Conservation (phyloP, 2,113 vertebrate species). For the Monarcha castaneiventris region DNA sequence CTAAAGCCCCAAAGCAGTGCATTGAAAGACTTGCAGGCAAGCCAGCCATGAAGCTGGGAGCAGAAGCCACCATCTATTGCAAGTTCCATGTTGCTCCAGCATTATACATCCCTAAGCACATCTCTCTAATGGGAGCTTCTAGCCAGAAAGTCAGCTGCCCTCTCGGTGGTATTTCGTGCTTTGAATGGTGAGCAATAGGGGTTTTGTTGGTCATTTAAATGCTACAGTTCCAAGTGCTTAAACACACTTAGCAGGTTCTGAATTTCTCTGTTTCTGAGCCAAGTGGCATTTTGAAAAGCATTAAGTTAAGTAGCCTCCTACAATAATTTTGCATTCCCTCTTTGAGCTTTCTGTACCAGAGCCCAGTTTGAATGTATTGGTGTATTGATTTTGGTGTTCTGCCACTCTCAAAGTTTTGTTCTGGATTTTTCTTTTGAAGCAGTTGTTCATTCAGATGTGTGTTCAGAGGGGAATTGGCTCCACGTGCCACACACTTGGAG, state of each 20-base stretch:
- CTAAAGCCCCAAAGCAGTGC: neutral
- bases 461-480: neutral
- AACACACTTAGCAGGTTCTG: conserved; percentile 20
- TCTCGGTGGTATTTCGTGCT: neutral
- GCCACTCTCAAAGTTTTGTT: conserved; percentile 28
- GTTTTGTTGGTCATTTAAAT: conserved; percentile 35
- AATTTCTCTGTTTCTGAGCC: conserved; percentile 24
- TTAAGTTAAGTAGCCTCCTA: conserved; percentile 29
- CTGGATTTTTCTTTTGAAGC: conserved; percentile 25
- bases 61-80: neutral
- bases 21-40: neutral
- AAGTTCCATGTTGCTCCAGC: neutral
- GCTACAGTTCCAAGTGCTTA: conserved; percentile 12
- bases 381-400: conserved; percentile 48
- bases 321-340: neutral
- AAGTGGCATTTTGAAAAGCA: conserved; percentile 39
- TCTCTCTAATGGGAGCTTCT: conserved; percentile 5
- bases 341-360: neutral
- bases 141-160: conserved; percentile 26
- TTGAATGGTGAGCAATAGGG: conserved; percentile 24
- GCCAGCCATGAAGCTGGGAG: neutral
- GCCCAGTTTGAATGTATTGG: neutral
- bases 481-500: neutral
- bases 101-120: neutral
- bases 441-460: neutral